Conservation (phyloP, 2,113 vertebrate genomes). For the Erythrocercus mccallii region DNA sequence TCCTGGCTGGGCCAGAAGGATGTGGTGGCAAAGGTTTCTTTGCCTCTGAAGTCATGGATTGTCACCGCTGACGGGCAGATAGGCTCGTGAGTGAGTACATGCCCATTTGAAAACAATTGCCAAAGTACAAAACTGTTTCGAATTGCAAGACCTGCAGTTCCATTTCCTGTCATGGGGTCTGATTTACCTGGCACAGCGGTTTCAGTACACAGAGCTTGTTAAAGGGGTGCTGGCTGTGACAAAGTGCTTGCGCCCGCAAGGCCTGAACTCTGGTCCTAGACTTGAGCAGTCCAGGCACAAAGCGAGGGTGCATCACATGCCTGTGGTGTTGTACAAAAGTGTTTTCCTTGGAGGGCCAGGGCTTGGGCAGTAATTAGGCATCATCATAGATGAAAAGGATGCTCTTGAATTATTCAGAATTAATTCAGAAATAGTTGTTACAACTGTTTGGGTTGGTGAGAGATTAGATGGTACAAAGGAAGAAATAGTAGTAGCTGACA, state of each 20-base stretch:
- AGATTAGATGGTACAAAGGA: background rate
- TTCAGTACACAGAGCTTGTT: background rate
- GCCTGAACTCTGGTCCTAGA: too few species aligned
- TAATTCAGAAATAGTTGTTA: background rate
- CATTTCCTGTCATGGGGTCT: background rate
- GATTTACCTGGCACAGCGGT: background rate
- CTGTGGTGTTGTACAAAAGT: background rate
- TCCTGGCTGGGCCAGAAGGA: background rate
- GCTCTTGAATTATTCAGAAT: background rate
- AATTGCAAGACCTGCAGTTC: background rate
- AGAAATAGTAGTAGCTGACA: background rate
- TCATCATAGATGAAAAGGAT: background rate
- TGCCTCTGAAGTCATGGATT: background rate
- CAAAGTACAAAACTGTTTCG: background rate
- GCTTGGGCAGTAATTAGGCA: background rate
- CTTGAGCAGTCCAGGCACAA: fast-evolving
- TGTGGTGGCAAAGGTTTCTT: background rate
- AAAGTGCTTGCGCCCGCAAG: background rate
- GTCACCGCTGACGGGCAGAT: background rate
- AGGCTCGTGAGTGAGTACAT: background rate
- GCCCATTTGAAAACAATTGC: background rate
- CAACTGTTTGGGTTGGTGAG: background rate
- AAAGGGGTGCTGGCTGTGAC: background rate
- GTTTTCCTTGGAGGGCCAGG: fast-evolving
- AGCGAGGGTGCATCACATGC: fast-evolving